A percentile compares a stretch with the other conserved stretches of the same genome.
These are phyloP conservation scores for Harpalus rubripes DNA, from an alignment of 2,888 invertebrate species.

Conservation along the genomic window DNA sequence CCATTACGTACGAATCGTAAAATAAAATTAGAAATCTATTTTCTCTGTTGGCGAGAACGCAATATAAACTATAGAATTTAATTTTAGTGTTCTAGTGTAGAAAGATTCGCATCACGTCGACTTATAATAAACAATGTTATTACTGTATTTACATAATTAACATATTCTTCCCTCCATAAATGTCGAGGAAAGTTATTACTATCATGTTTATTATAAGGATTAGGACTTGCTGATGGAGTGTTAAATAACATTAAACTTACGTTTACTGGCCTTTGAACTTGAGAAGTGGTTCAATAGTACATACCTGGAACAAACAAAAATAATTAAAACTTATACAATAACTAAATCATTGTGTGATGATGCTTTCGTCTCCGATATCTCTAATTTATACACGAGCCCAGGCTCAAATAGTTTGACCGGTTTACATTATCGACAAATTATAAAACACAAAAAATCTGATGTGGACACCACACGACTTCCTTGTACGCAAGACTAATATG, in stretches of 20 bases:
- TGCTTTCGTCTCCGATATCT: too few species aligned
- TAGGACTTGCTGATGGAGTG: too few species aligned
- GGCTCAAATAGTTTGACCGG: too few species aligned
- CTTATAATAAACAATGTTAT: conserved; percentile 32
- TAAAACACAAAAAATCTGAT: too few species aligned
- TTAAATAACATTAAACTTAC: not conserved
- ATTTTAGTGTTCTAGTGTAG: conserved; percentile 24
- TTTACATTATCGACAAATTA: too few species aligned
- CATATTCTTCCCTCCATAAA: not conserved
- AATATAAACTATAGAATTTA: conserved; percentile 46
- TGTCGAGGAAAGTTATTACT: not conserved
- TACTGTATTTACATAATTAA: conserved; percentile 13
- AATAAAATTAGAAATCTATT: conserved; percentile 51
- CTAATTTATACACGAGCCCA: too few species aligned
- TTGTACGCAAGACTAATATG: too few species aligned
- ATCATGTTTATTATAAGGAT: not conserved
- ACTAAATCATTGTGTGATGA: too few species aligned
- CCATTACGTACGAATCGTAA: conserved; percentile 32
- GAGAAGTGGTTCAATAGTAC: not conserved
- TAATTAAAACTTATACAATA: not conserved
- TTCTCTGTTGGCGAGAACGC: conserved; percentile 16
- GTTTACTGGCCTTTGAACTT: not conserved
- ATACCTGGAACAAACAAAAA: conserved; percentile 7
- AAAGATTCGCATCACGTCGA: conserved; percentile 20
- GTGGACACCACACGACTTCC: too few species aligned